Base-by-base conservation (phyloP, 2,797 vertebrate species). In the Paguma larvata region DNA sequence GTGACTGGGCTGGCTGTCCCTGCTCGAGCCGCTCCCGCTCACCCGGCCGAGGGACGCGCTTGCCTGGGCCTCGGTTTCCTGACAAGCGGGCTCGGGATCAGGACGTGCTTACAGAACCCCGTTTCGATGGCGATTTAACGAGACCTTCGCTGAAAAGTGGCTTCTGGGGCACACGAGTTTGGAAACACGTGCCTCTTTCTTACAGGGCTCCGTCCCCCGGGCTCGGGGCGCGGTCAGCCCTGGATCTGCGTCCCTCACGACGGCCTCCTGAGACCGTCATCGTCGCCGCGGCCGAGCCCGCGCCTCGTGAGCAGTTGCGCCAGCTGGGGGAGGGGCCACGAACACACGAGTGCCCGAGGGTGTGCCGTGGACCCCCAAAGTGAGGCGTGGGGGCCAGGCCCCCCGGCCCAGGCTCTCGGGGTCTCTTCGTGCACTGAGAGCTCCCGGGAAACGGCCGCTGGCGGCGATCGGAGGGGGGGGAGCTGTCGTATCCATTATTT, bases 221-320 rank as follows among this genome's bases (percentile, higher is more conserved):
- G 21, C 18, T 8, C 16, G 0, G 16, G 34, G 30, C 38, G 6
- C 1, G 0, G 89, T 5, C 11, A 18, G 44, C 88, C 59, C 79
- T 4, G 8, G 23, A 1, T 32, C 68, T 14, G 56, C 63, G 44
- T 12, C 32, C 73, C 51, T 68, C 53, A 21, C 7, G 12, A 7
- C 2, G 18, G 44, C 25, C 46, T n/a, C 70, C 59, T 0, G 18
- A 53, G n/a, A 8, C 27, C 16, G 27, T 41, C 59, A 4, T 41
- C 25, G 1, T 30, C n/a, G 2, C 38, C 25, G 21, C 1, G 0
- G 48, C 18, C 1, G 5, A 14, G 63, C 23, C 62, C 27, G 11
- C 0, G 0, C 38, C 48, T n/a, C 0, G 18, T 2, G 89, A 41
- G 19, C 51, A 1, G 3, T 9, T 1, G 1, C 7, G 13, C 59